These are phyloP conservation scores for Steatocranus sp. DNA, from an alignment of 2,797 vertebrate genomes.

Conservation along the genomic window DNA sequence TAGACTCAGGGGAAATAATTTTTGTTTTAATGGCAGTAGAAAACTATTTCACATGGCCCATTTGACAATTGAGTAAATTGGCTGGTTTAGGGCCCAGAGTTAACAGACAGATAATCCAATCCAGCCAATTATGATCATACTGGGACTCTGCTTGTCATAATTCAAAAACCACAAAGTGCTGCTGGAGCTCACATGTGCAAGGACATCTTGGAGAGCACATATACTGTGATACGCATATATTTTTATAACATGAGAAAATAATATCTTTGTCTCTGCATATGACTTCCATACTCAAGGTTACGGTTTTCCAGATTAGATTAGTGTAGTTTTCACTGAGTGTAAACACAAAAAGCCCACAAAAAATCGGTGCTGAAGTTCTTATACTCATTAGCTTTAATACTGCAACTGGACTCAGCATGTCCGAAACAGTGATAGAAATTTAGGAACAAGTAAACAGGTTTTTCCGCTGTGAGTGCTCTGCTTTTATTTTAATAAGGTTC, in stretches of 20 bases:
- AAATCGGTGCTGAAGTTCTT: not conserved
- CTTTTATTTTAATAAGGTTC: not conserved
- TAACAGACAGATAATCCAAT: not conserved
- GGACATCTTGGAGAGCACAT: not conserved
- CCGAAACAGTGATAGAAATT: not conserved
- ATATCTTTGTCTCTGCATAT: not conserved
- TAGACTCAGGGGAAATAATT: slow-evolving; percentile 11
- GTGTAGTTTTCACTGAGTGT: no score
- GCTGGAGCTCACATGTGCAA: not conserved
- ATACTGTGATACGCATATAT: not conserved
- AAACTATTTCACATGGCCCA: slow-evolving; percentile 19
- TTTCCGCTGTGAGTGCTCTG: not conserved
- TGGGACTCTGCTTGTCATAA: not conserved
- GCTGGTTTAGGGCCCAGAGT: not conserved
- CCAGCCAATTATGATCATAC: not conserved
- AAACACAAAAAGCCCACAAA: not conserved
- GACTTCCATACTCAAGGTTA: not conserved
- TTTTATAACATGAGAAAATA: not conserved
- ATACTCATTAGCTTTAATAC: not conserved
- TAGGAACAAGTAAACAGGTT: not conserved
- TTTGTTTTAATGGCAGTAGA: slow-evolving; percentile 18
- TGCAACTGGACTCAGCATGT: not conserved
- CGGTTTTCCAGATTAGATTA: not conserved
- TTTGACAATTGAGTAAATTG: slow-evolving; percentile 18
- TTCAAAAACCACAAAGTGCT: not conserved